Conservation (phyloP, 2,113 vertebrate species). For the Cephalophus harveyi region DNA sequence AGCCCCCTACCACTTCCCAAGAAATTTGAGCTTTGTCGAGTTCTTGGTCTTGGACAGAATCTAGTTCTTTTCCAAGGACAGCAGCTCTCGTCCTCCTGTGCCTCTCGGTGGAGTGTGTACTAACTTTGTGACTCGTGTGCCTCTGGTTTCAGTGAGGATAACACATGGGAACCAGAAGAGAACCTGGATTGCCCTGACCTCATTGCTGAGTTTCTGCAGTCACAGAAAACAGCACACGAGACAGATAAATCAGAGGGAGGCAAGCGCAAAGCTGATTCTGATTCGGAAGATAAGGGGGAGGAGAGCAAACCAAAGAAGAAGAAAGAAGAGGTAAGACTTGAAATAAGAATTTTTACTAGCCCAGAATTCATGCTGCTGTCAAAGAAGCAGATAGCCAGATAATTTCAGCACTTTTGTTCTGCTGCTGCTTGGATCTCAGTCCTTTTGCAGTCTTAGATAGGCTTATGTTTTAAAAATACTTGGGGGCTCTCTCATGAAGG, state of each 20-base stretch:
- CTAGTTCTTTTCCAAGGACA: background rate
- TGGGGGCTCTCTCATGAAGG: background rate
- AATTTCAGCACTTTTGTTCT: background rate
- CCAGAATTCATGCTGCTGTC: background rate
- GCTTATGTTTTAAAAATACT: background rate
- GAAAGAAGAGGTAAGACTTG: conserved; percentile 90
- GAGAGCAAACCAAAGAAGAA: conserved; percentile 97
- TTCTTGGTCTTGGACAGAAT: background rate
- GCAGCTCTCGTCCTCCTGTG: background rate
- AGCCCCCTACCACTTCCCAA: background rate
- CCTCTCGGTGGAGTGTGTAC: background rate
- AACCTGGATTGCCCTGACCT: conserved; percentile 98
- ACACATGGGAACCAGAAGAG: conserved; percentile 98
- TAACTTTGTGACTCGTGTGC: background rate
- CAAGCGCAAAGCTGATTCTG: conserved; percentile 92
- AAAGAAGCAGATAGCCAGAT: background rate
- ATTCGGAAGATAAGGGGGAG: conserved; percentile 87
- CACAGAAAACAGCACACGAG: conserved; percentile 92
- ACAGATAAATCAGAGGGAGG: conserved; percentile 85
- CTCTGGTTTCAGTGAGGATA: conserved; percentile 89
- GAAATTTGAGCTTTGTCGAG: background rate
- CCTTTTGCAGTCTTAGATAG: background rate
- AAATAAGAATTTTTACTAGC: background rate
- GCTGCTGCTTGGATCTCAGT: background rate
- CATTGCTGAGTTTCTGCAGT: conserved; percentile 95